Evolutionary conservation across 2,888 invertebrate genomes (phyloP), one percentile per base, ranked within the genome.

Genomic region (Nematopogon swammerdamellus): DNA sequence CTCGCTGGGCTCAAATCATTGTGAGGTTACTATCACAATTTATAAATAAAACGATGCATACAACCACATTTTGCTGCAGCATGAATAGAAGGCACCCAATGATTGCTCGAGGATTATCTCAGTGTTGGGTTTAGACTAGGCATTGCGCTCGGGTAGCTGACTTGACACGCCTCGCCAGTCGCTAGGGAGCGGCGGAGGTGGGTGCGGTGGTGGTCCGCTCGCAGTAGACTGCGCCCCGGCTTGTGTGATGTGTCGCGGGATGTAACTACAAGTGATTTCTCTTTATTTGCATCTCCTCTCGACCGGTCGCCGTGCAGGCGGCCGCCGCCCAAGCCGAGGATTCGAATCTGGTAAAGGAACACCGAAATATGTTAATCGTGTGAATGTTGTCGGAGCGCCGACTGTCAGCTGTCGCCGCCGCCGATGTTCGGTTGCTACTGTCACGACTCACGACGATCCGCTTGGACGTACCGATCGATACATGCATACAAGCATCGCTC

Each of bases 301-400:
- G 72, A 3, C 47, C 68, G 70, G 70, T 63, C 65, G 69, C 60
- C 65, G 65, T 61, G 70, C 82, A 88, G 88, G 84, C 86, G 91
- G 87, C 90, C 91, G 80, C 88, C 88, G 74, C 85, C 91, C 72
- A 89, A 91, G 84, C 91, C 92, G 83, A 88, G 92, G 90, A 91
- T 92, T 82, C 87, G 88, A 85, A 88, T 92, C 86, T 92, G 92
- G 92, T 92, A 92, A 92, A 63, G 64, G 64, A 64, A 63, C 63
- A 59, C 57, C 58, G 18, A 45, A 8, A n/a, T 49, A 6, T 17
- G 63, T 63, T 64, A 56, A 36, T 36, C 36, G 36, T 60, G 60
- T 65, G 64, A 66, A 63, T 73, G 71, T 73, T 75, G 72, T 73
- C 62, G 56, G 57, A 46, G 10, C 10, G 25, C 10, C 25, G 25